phyloP scores from a whole-genome alignment of 2,113 vertebrate genomes.

The Stegastes partitus region DNA sequence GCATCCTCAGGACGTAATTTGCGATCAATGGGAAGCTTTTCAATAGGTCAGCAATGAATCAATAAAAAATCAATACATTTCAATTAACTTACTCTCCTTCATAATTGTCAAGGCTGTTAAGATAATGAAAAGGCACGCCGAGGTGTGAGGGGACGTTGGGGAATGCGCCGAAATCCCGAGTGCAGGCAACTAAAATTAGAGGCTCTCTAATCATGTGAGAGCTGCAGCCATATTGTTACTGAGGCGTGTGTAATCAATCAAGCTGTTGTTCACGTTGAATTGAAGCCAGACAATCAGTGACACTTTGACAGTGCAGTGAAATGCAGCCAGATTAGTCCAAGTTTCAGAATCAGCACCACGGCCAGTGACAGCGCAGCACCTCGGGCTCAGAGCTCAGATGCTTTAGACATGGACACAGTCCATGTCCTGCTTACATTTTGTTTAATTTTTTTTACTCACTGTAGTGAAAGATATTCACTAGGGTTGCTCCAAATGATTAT shows the following conservation, averaged over 20 bases:
- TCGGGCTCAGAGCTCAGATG: neutral
- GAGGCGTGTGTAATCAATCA: conserved; percentile 61
- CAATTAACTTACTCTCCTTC: conserved; percentile 14
- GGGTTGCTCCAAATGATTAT: neutral
- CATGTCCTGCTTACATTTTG: neutral
- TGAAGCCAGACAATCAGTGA: conserved; percentile 39
- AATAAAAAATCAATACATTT: conserved; percentile 48
- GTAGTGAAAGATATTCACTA: neutral
- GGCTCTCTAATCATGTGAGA: conserved; percentile 35
- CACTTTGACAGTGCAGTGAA: conserved; percentile 30
- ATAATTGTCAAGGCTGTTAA: conserved; percentile 45
- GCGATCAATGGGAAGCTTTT: conserved; percentile 1
- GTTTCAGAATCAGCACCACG: conserved; percentile 70
- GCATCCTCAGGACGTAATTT: conserved; percentile 17
- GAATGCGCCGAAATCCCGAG: conserved; percentile 16
- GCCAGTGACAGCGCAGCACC: conserved; percentile 41
- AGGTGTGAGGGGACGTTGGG: conserved; percentile 18
- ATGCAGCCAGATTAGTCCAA: neutral
- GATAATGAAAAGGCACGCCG: conserved; percentile 35
- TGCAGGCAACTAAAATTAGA: conserved; percentile 37
- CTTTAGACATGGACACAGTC: neutral
- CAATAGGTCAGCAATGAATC: conserved; percentile 43
- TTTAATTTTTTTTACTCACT: neutral
- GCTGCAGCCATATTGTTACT: conserved; percentile 32
- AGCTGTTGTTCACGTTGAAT: conserved; percentile 31